These are phyloP conservation scores for Oasisia sp. DNA, from an alignment of 2,888 invertebrate genomes.

Conservation along the genomic window DNA sequence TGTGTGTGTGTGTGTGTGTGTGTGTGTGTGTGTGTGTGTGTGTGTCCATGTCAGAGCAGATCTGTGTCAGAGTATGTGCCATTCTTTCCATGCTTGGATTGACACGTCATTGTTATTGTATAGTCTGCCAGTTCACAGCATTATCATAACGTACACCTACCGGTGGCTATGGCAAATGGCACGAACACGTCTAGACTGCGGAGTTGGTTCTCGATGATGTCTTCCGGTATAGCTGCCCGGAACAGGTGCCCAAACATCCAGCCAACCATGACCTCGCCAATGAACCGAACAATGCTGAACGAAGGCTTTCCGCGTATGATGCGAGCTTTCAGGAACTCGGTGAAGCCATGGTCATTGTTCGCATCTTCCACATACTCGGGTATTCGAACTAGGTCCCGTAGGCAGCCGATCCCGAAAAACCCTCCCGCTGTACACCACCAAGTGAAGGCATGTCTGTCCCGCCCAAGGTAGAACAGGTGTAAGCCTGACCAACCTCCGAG, in stretches of 20 bases:
- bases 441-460: conserved; percentile 90
- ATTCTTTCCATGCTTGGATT: not conserved
- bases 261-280: conserved; percentile 53
- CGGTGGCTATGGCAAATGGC: conserved; percentile 33
- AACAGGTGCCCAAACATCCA: conserved; percentile 48
- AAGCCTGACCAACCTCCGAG: conserved; percentile 88
- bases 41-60: not conserved
- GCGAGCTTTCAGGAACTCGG: conserved; percentile 71
- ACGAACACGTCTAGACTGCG: conserved; percentile 26
- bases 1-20: not conserved
- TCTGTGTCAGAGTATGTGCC: not conserved
- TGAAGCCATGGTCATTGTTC: conserved; percentile 61
- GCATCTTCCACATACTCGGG: conserved; percentile 84
- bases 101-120: too few relatives aligned
- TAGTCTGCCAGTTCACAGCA: not conserved
- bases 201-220: conserved; percentile 26
- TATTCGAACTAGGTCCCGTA: conserved; percentile 85
- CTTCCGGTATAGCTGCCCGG: conserved; percentile 35
- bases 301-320: conserved; percentile 31
- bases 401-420: conserved; percentile 85
- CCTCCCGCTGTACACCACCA: conserved; percentile 88
- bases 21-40: not conserved
- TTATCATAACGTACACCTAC: conserved; percentile 34
- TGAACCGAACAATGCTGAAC: conserved; percentile 43
- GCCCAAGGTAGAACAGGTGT: conserved; percentile 89